Base-by-base conservation (phyloP, 2,888 invertebrate genomes). In the Xestia rhomboidea region DNA sequence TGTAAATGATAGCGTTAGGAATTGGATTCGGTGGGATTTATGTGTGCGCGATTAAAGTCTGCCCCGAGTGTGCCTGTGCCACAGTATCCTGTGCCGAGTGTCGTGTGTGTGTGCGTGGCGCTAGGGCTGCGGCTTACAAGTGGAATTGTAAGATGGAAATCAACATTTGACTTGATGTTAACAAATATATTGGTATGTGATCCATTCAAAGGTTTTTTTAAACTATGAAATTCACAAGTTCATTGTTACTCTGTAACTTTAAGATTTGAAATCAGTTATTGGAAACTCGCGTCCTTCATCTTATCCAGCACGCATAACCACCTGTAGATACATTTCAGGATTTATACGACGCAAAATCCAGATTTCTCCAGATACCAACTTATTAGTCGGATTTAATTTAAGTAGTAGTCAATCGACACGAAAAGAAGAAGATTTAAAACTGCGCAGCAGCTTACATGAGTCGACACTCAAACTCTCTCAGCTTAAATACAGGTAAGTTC, bases 1-100 rank as follows among this genome's bases (percentile, higher is more conserved):
- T 88, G 91, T 92, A 91, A 91, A 88, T 91, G 90, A 92, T 92
- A 90, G 92, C 91, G 88, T 78, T 87, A 89, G 88, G 90, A 91
- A 92, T 91, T 91, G 91, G 92, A 89, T 88, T 90, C 87, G 71
- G 85, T 83, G 38, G 87, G 89, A 92, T 92, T 93, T 91, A 91
- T 93, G 92, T 91, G 89, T 88, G 88, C 76, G 82, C 82, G 83
- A 92, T 92, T 92, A 91, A 90, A 88, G 85, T 85, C 77, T 87
- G 86, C 82, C 88, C 71, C 81, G 79, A 81, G 85, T 89, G 87
- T 85, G 82, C 76, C 66, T n/a, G n/a, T n/a, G n/a, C n/a, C n/a
- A n/a, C n/a, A n/a, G n/a, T n/a, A n/a, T n/a, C 64, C 63, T 68
- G 68, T 68, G 69, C 70, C 72, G 68, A 78, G 18, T 6, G 38